A percentile compares a stretch with the other conserved stretches of the same genome.
These are phyloP conservation scores for Hirtodrosophila trivittata DNA, from an alignment of 2,888 invertebrate species.

Conservation along the genomic window DNA sequence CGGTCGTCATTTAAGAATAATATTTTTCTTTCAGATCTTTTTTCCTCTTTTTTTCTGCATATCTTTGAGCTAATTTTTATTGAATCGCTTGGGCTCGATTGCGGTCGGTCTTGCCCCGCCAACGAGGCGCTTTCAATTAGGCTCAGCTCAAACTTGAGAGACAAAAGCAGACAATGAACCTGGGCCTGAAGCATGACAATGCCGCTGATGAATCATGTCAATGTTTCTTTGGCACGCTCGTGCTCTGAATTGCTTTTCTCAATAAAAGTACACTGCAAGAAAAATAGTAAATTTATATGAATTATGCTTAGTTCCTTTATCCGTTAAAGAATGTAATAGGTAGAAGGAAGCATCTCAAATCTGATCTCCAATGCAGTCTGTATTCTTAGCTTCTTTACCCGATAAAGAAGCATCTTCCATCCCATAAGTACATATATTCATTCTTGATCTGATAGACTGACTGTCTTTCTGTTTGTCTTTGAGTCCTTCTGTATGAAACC, in stretches of 20 bases:
- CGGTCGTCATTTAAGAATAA: constrained; percentile 66
- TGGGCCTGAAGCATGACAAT: constrained; percentile 48
- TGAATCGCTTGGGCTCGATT: constrained; percentile 43
- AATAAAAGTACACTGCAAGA: constrained; percentile 11
- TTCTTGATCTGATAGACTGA: too few relatives aligned
- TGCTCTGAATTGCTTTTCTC: constrained; percentile 70
- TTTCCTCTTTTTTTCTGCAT: constrained; percentile 46
- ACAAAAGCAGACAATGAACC: constrained; percentile 50
- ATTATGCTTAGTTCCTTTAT: too few relatives aligned
- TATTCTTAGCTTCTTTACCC: too few relatives aligned
- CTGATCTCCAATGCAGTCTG: too few relatives aligned
- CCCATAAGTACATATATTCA: too few relatives aligned
- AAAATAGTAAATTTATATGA: constrained; percentile 10
- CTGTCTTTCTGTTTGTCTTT: too few relatives aligned
- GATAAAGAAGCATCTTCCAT: too few relatives aligned
- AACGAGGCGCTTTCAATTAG: constrained; percentile 66
- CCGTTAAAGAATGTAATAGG: too few relatives aligned
- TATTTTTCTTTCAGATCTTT: constrained; percentile 62
- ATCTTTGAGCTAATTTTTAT: constrained; percentile 71
- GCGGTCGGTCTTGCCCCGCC: constrained; percentile 25
- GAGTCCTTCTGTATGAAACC: too few relatives aligned
- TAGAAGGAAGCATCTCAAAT: too few relatives aligned
- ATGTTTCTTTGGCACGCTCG: constrained; percentile 51
- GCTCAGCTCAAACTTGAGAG: constrained; percentile 53
- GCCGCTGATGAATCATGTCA: constrained; percentile 59